Evolutionary conservation across 1,140 invertebrate genomes (phyloP), one percentile per base, ranked within the genome.

Genomic region (Penaeus chinensis): DNA sequence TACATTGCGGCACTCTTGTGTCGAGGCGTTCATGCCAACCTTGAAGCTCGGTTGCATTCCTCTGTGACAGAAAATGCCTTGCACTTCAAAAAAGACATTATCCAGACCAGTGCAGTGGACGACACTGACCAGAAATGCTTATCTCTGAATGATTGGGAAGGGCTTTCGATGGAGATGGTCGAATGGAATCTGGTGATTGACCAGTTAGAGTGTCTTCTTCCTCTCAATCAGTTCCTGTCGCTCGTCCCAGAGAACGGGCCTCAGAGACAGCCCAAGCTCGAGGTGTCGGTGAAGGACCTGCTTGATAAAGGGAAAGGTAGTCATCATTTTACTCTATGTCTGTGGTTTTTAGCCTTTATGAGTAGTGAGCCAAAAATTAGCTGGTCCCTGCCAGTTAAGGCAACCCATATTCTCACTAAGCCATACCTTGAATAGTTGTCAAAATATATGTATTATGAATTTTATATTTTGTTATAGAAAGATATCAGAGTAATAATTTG

Each of bases 131-230:
- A 27, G 32, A 37, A 65, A 8, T 83, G 65, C 37, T 47, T 78
- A 7, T 88, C 87, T 7, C 77, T 88, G 16, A 88, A 88, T 69
- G 90, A 89, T n/a, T 90, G 90, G 90, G 90, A 90, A 80, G 88
- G 82, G 0, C 82, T 86, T 32, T 89, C 90, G 7, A 86, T 84
- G 85, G 90, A 90, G 63, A 89, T 89, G 82, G 86, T 77, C 13
- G 90, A 90, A 62, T 90, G 90, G 90, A 89, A 89, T 82, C 80
- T 90, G 42, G 74, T 90, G 27, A 27, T 89, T 18, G 80, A 62
- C 66, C 85, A 90, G 24, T 69, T 90, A 22, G 77, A 82, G n/a
- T 69, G 83, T 47, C 79, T 90, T 19, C 42, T 88, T 54, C 84
- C 89, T 0, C 79, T 90, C 0, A 82, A 77, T 42, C 62, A 77